Evolutionary conservation across 2,888 invertebrate genomes (phyloP).

Genomic region (Trichogramma dendrolimi): DNA sequence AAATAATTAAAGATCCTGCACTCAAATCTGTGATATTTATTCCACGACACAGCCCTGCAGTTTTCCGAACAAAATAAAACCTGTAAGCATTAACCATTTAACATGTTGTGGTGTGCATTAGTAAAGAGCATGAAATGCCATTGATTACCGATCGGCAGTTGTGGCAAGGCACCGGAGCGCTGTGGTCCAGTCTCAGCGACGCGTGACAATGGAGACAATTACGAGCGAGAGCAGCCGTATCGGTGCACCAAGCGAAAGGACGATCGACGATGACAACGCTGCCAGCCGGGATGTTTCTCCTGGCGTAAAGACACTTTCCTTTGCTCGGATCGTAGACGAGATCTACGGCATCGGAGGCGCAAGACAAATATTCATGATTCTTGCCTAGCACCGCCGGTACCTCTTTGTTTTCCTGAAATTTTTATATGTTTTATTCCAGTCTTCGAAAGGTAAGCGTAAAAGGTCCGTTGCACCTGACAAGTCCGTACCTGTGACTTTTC

Average conservation of each 20-base stretch:
- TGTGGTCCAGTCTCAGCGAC: conserved; percentile 35
- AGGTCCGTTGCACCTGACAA: background rate
- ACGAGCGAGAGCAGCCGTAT: conserved; percentile 36
- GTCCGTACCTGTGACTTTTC: background rate
- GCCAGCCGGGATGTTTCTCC: conserved; percentile 49
- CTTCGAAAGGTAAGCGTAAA: background rate
- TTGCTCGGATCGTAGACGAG: conserved; percentile 33
- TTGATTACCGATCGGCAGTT: conserved; percentile 42
- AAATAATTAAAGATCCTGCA: conserved; percentile 47
- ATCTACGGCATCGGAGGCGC: conserved; percentile 42
- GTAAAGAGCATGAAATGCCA: conserved; percentile 7
- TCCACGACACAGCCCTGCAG: conserved; percentile 46
- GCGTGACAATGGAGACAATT: conserved; percentile 46
- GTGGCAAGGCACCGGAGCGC: conserved; percentile 40
- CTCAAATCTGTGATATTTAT: conserved; percentile 48
- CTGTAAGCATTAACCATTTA: conserved; percentile 33
- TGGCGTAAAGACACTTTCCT: conserved; percentile 52
- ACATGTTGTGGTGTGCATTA: conserved; percentile 10
- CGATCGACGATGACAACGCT: conserved; percentile 43
- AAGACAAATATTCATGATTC: conserved; percentile 34
- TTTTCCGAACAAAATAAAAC: conserved; percentile 49
- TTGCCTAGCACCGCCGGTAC: conserved; percentile 31
- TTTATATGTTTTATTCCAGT: background rate
- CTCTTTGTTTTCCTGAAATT: conserved; percentile 4
- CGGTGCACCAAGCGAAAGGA: conserved; percentile 45